Evolutionary conservation across 2,113 vertebrate species (phyloP).

Genomic region (western clawed frog (Xenopus tropicalis)): DNA sequence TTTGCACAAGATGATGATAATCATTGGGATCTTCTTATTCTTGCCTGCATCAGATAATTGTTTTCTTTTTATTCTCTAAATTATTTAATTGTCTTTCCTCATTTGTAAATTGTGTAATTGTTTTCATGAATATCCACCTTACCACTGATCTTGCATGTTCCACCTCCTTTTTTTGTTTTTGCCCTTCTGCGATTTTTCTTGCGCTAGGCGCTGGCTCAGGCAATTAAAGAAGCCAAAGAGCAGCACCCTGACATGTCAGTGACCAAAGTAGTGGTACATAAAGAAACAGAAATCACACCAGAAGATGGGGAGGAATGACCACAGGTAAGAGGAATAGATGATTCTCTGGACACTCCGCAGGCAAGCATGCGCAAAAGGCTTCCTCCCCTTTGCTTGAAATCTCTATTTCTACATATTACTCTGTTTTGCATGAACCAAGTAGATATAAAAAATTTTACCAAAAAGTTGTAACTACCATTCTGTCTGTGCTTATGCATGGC

Average conservation of each 20-base stretch:
- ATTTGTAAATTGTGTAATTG: conserved; percentile 64
- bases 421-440: conserved; percentile 54
- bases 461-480: neutral
- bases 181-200: conserved; percentile 74
- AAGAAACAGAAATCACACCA: conserved; percentile 97
- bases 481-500: neutral
- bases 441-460: neutral
- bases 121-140: conserved; percentile 66
- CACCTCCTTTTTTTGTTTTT: conserved; percentile 85
- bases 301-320: conserved; percentile 93
- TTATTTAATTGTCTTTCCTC: conserved; percentile 57
- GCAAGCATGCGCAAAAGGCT: conserved; percentile 63
- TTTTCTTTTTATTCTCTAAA: conserved; percentile 38
- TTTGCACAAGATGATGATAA: neutral
- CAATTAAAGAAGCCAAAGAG: conserved; percentile 99
- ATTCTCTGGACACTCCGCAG: conserved; percentile 53
- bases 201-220: conserved; percentile 98
- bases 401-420: conserved; percentile 47
- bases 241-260: conserved; percentile 99
- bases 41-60: conserved; percentile 40
- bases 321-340: conserved; percentile 82
- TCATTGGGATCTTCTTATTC: conserved; percentile 18
- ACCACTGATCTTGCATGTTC: conserved; percentile 76
- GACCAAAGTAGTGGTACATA: conserved; percentile 99
- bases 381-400: conserved; percentile 50